These are phyloP conservation scores for Nyleta sp. DNA, from an alignment of 2,888 invertebrate species.

Conservation along the genomic window DNA sequence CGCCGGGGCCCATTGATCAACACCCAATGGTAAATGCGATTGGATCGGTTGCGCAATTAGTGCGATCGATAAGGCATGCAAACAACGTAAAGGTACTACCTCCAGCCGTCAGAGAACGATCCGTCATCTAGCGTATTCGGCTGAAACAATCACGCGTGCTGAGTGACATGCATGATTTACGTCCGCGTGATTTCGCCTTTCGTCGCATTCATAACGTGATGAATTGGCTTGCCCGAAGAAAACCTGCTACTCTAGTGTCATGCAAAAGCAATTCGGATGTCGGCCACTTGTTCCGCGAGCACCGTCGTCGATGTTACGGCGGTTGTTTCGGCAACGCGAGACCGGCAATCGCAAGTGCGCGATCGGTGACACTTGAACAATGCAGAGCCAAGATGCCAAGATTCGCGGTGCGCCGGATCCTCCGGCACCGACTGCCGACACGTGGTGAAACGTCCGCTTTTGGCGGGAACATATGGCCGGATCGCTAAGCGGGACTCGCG, in stretches of 20 bases:
- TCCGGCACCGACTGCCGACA: slow-evolving; percentile 32
- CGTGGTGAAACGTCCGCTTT: slow-evolving; percentile 61
- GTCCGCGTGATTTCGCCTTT: slow-evolving; percentile 37
- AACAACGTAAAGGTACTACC: slow-evolving; percentile 47
- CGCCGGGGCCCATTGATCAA: slow-evolving; percentile 30
- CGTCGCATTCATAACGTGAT: slow-evolving; percentile 36
- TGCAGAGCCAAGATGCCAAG: too few species aligned
- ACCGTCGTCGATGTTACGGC: too few species aligned
- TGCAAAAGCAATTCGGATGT: too few species aligned
- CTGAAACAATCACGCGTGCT: slow-evolving; percentile 56
- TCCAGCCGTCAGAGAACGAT: slow-evolving; percentile 31
- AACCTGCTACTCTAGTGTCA: too few species aligned
- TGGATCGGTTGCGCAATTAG: slow-evolving; percentile 51
- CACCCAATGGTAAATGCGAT: slow-evolving; percentile 40
- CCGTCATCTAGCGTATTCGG: slow-evolving; percentile 51
- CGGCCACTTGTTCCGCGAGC: too few species aligned
- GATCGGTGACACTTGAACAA: too few species aligned
- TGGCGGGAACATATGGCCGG: slow-evolving; percentile 69
- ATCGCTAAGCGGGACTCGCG: slow-evolving; percentile 21
- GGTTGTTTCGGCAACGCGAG: too few species aligned
- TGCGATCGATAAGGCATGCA: slow-evolving; percentile 56
- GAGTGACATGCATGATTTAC: slow-evolving; percentile 58
- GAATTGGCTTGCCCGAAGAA: slow-evolving; percentile 20
- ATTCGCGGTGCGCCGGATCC: too few species aligned
- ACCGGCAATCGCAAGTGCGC: too few species aligned